These are phyloP conservation scores for Polietes domitor DNA, from an alignment of 2,888 invertebrate genomes.

Conservation along the genomic window DNA sequence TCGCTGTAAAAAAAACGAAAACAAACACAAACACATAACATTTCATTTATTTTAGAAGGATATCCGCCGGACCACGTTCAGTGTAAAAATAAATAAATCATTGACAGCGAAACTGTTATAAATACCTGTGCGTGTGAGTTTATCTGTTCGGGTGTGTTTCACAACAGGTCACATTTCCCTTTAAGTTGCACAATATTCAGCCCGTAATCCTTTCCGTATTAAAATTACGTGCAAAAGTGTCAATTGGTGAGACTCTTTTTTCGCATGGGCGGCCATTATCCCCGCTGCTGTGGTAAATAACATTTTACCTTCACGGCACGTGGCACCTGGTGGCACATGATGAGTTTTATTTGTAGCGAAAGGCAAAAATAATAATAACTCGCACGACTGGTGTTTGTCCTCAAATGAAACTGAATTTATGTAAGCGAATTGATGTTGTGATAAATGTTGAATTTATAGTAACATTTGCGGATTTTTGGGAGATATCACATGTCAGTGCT, in stretches of 20 bases:
- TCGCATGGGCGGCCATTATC: neutral
- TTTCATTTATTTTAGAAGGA: neutral
- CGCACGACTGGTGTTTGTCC: neutral
- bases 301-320: neutral
- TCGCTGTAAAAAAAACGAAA: too few species aligned
- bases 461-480: too few species aligned
- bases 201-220: constrained; percentile 31
- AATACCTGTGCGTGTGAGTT: too few species aligned
- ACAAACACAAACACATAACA: too few species aligned
- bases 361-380: too few species aligned
- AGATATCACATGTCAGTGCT: too few species aligned
- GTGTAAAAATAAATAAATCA: neutral
- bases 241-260: neutral
- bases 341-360: neutral
- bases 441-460: too few species aligned
- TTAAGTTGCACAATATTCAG: neutral
- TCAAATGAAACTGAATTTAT: neutral
- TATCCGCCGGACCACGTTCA: neutral
- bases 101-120: neutral
- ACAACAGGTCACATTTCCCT: neutral
- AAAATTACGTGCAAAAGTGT: constrained; percentile 36
- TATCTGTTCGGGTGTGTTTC: too few species aligned
- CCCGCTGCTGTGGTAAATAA: neutral
- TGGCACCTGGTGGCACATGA: neutral
- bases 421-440: too few species aligned